A percentile compares a stretch with the other conserved stretches of the same genome.
Conservation (phyloP, 1,140 invertebrate genomes). For the Scaptomyza hsui region DNA sequence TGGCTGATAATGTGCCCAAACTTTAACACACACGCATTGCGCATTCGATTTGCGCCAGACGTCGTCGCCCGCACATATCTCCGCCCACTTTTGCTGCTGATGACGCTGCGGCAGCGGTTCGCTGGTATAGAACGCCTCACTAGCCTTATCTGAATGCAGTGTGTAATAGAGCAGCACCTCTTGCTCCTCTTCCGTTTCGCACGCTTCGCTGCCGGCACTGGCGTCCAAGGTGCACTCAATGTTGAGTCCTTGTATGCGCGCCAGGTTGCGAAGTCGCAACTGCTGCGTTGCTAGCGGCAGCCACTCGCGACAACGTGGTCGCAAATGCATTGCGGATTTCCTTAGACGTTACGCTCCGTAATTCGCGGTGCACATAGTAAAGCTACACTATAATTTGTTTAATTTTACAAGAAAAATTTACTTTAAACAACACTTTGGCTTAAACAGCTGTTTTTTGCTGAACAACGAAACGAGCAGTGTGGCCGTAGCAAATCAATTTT, state of each 20-base stretch:
- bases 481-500: background rate
- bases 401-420: background rate
- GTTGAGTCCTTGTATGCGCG: constrained; percentile 89
- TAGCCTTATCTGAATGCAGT: constrained; percentile 90
- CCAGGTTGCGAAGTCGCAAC: constrained; percentile 89
- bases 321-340: constrained; percentile 85
- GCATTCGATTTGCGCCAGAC: constrained; percentile 75
- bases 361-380: constrained; percentile 41
- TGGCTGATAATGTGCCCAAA: constrained; percentile 65
- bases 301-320: constrained; percentile 87
- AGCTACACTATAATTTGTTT: constrained; percentile 19
- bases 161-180: constrained; percentile 90
- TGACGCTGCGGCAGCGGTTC: constrained; percentile 88
- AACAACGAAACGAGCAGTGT: constrained; percentile 32
- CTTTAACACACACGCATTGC: constrained; percentile 76
- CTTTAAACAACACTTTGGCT: constrained; percentile 45
- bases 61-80: constrained; percentile 71
- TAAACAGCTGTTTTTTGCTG: constrained; percentile 63
- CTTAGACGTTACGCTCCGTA: constrained; percentile 35
- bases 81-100: constrained; percentile 88
- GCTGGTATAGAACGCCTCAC: constrained; percentile 93
- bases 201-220: constrained; percentile 5
- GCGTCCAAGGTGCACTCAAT: constrained; percentile 74
- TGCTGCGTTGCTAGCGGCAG: constrained; percentile 87
- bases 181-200: constrained; percentile 30